Base-by-base conservation (phyloP, 2,113 vertebrate genomes). In the Monopterus albus region DNA sequence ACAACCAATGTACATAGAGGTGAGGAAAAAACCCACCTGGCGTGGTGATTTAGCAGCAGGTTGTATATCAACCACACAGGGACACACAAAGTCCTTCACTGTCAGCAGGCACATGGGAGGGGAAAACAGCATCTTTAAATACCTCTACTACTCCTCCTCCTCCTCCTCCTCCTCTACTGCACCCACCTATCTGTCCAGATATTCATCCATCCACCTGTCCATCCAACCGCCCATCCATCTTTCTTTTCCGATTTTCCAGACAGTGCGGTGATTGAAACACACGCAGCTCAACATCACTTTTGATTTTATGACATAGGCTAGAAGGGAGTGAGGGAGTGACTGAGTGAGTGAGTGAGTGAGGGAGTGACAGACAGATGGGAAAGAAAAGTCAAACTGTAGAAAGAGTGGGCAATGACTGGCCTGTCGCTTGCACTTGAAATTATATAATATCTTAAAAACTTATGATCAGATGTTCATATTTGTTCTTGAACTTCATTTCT, bases 231-330 rank as follows among this genome's bases (percentile, higher is more conserved):
- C 29, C 66, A 78, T 66, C 53, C 29, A 23, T 81, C 79, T 73
- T 55, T 28, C 43, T 36, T 59, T 51, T 40, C 69, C 15, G 40
- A 57, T 81, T 43, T 35, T 56, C 64, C 67, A 63, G 76, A 63
- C 59, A 26, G 56, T 5, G 75, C 14, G 1, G 63, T 71, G 82
- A 85, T 79, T 76, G 79, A 91, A 81, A 85, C 75, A 62, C 70
- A 75, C 4, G 65, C 62, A 74, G 72, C 46, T 20, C 13, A 79
- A 79, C 76, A 81, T 75, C 81, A 58, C 66, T 88, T 89, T 51
- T 67, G 57, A 66, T 79, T 87, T 79, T 26, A 83, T 78, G 78
- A 73, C 58, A 59, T 50, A 58, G 29, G 52, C 26, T 72, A n/a
- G n/a, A n/a, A n/a, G n/a, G n/a, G 28, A 23, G 23, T n/a, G 38